Percentiles rank a stretch among this genome's conserved stretches.
These are phyloP conservation scores for Nebria ingens DNA, from an alignment of 1,140 invertebrate species.

Conservation along the genomic window DNA sequence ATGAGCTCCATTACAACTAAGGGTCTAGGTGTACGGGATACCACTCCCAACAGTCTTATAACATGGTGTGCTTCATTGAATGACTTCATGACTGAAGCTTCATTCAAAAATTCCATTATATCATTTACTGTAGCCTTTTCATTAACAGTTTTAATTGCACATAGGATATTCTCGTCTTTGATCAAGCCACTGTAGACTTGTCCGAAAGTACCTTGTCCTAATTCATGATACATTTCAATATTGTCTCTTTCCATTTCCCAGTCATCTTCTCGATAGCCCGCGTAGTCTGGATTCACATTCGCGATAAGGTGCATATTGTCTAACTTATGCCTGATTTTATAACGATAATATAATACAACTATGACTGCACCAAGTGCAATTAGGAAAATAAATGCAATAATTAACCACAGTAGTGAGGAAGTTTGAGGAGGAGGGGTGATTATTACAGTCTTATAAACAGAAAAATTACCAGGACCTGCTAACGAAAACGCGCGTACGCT, in stretches of 20 bases:
- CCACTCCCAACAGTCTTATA: constrained; percentile 59
- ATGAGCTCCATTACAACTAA: constrained; percentile 70
- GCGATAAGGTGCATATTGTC: constrained; percentile 52
- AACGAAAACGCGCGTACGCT: constrained; percentile 50
- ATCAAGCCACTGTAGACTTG: constrained; percentile 48
- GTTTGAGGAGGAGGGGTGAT: constrained; percentile 35
- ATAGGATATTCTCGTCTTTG: constrained; percentile 44
- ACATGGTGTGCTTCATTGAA: constrained; percentile 54
- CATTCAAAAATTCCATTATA: constrained; percentile 82
- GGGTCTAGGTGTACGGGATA: constrained; percentile 51
- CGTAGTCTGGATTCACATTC: constrained; percentile 69
- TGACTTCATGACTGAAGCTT: constrained; percentile 92
- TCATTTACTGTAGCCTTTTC: constrained; percentile 72
- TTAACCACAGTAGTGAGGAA: constrained; percentile 27
- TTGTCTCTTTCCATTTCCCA: constrained; percentile 87
- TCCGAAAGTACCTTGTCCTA: constrained; percentile 93
- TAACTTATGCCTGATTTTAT: constrained; percentile 15
- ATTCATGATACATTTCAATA: constrained; percentile 62
- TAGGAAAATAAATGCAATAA: constrained; percentile 29
- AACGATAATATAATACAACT: constrained; percentile 18
- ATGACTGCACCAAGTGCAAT: constrained; percentile 19
- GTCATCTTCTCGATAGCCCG: constrained; percentile 79
- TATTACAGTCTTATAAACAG: constrained; percentile 44
- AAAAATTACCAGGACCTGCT: constrained; percentile 45
- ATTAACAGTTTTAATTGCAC: constrained; percentile 92